Percentiles rank a stretch among this genome's conserved stretches.
These are phyloP conservation scores for Cheirogaleus medius DNA, from an alignment of 2,113 vertebrate genomes.

Conservation along the genomic window DNA sequence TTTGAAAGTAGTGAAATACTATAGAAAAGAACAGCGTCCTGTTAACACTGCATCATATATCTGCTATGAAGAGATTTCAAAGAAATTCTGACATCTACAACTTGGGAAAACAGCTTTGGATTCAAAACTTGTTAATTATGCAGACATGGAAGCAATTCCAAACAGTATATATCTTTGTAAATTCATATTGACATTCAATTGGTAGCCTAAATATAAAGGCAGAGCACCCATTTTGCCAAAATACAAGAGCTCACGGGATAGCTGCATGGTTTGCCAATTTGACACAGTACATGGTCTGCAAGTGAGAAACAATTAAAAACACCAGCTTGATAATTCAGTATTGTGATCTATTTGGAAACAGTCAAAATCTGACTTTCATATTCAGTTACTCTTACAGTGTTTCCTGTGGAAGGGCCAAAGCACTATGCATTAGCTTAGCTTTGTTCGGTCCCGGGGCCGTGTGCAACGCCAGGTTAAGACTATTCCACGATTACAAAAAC, in stretches of 20 bases:
- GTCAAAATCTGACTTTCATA: not conserved
- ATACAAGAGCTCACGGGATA: not conserved
- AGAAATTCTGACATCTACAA: not conserved
- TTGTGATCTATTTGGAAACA: not conserved
- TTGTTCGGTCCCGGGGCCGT: not conserved
- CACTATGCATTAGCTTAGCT: accelerated
- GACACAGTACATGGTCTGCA: not conserved
- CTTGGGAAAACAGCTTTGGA: constrained; percentile 16
- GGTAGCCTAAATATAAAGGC: not conserved
- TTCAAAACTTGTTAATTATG: not conserved
- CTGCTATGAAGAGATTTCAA: not conserved
- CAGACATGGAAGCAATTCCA: not conserved
- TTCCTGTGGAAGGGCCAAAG: not conserved
- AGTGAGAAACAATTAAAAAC: not conserved
- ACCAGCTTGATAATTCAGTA: not conserved
- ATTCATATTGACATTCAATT: not conserved
- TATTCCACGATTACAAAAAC: not conserved
- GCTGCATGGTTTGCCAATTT: not conserved
- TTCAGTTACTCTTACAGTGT: accelerated
- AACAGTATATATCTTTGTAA: not conserved
- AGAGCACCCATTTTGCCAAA: not conserved
- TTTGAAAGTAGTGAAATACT: not conserved
- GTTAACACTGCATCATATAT: not conserved
- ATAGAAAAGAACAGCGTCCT: not conserved
- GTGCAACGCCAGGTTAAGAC: not conserved